Evolutionary conservation across 2,113 vertebrate species (phyloP).

Genomic region (Atlantisia rogersi): DNA sequence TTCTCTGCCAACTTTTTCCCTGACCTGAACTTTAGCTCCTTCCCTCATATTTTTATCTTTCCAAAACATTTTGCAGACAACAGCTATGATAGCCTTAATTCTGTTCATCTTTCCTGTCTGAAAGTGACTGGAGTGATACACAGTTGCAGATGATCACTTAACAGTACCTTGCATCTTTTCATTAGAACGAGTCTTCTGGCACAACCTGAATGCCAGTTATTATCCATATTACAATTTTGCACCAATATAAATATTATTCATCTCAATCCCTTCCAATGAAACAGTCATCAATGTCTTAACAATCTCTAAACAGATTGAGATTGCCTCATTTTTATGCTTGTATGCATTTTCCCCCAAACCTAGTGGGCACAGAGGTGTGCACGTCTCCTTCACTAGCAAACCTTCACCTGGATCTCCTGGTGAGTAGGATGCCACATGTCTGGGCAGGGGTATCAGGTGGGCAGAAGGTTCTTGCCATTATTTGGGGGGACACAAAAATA

Average conservation of each 20-base stretch:
- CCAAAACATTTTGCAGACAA: neutral
- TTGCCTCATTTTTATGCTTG: neutral
- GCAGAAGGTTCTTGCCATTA: neutral
- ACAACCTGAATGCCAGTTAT: neutral
- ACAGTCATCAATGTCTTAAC: neutral
- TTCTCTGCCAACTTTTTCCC: neutral
- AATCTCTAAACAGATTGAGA: neutral
- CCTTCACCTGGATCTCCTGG: no score
- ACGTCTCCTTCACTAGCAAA: neutral
- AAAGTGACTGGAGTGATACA: neutral
- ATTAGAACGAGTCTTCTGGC: neutral
- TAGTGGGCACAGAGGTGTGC: neutral
- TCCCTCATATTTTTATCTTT: neutral
- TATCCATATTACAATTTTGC: neutral
- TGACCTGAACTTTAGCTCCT: neutral
- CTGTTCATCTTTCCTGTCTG: neutral
- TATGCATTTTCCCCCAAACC: neutral
- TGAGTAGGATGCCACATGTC: neutral
- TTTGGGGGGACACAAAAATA: neutral
- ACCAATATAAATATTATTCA: neutral
- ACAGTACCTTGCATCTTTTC: neutral
- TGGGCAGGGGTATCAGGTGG: neutral
- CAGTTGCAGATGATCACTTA: neutral
- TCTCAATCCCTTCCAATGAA: neutral
- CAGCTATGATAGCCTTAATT: neutral